phyloP scores from a whole-genome alignment of 30 jellyfish, hydroid and myxozoan genomes.

The Pelagia noctiluca region DNA sequence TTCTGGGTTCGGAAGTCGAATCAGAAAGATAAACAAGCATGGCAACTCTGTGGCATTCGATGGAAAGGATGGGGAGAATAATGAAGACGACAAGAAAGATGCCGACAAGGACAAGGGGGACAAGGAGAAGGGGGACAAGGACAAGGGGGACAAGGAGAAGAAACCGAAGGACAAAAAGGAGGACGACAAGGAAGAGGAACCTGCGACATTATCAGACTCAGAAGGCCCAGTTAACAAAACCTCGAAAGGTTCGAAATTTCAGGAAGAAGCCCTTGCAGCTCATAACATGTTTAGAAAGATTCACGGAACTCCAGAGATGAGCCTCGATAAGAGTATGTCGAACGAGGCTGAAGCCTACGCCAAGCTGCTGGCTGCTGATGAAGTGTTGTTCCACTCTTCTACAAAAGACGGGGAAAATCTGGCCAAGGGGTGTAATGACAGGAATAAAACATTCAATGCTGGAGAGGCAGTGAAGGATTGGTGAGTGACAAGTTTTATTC shows the following conservation, averaged over 20 bases:
- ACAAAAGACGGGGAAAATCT: conserved; percentile 91
- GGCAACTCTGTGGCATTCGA: not conserved
- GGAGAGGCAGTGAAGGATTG: conserved; percentile 87
- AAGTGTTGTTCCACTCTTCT: conserved; percentile 78
- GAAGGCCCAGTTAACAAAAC: not conserved
- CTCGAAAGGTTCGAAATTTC: conserved; percentile 16
- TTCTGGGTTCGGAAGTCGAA: not conserved
- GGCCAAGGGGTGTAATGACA: conserved; percentile 68
- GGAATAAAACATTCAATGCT: conserved; percentile 59
- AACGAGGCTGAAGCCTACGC: conserved; percentile 92
- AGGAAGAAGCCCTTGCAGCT: conserved; percentile 78
- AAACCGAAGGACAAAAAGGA: conserved; percentile 7
- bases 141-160: conserved; percentile 7
- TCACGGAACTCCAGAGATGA: conserved; percentile 89
- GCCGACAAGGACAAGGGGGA: conserved; percentile 20
- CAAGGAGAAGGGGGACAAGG: not conserved
- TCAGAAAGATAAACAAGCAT: not conserved
- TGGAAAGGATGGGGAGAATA: not conserved
- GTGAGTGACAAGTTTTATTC: conserved; percentile 19
- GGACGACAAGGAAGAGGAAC: not conserved
- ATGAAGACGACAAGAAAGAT: not conserved
- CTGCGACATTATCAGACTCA: not conserved
- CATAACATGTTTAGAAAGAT: conserved; percentile 86
- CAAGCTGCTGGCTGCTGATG: conserved; percentile 75
- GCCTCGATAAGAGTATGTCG: conserved; percentile 83